Evolutionary conservation across 2,113 vertebrate genomes (phyloP).

Genomic region (Sprattus sprattus): DNA sequence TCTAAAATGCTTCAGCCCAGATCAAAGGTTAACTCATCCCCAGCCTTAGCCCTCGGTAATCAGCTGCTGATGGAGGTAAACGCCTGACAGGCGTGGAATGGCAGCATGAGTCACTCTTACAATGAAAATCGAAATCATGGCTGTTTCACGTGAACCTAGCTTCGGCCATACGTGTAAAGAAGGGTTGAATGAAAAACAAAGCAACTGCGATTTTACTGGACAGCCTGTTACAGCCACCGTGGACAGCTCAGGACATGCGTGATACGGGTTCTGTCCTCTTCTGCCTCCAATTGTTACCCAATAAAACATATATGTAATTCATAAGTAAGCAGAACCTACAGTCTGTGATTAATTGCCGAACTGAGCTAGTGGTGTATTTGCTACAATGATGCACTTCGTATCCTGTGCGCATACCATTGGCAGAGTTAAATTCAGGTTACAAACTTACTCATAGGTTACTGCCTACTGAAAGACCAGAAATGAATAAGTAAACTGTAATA

Average conservation of each 20-base stretch:
- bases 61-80: too few relatives aligned
- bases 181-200: background rate
- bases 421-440: background rate
- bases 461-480: background rate
- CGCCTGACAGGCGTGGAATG: background rate
- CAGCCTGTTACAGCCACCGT: background rate
- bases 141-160: background rate
- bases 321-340: background rate
- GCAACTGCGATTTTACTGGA: background rate
- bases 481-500: background rate
- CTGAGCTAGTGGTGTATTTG: background rate
- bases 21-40: background rate
- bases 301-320: background rate
- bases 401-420: background rate
- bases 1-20: background rate
- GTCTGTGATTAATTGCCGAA: background rate
- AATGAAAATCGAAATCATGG: background rate
- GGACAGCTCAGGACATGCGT: background rate
- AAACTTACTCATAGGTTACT: background rate
- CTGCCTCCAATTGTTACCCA: background rate
- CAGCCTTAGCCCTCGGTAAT: background rate
- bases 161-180: background rate
- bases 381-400: background rate
- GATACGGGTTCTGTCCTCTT: background rate
- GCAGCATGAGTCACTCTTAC: background rate